Percentiles rank a stretch among this genome's conserved stretches.
Conservation (phyloP, 2,113 vertebrate genomes). For the Brevimyrus niger region DNA sequence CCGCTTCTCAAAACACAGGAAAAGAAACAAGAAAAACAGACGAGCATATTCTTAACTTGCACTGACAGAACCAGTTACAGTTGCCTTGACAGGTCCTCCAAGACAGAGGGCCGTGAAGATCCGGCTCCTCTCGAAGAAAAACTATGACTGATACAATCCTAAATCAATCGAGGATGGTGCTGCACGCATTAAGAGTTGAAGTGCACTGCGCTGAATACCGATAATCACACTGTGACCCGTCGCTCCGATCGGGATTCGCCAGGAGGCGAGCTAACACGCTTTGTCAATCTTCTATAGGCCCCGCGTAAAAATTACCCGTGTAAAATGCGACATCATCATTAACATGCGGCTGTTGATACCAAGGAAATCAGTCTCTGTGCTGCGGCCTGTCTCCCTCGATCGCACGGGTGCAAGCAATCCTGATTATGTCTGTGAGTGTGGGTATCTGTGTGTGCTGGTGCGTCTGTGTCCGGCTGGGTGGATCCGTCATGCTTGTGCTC, state of each 20-base stretch:
- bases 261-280: neutral
- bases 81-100: slow-evolving; percentile 26
- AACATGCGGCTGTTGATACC: neutral
- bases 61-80: slow-evolving; percentile 36
- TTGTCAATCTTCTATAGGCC: neutral
- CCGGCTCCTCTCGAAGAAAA: slow-evolving; percentile 4
- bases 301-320: neutral
- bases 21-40: slow-evolving; percentile 19
- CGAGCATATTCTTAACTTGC: slow-evolving; percentile 55
- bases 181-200: neutral
- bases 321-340: neutral
- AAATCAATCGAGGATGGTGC: slow-evolving; percentile 2
- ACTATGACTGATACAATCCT: slow-evolving; percentile 24
- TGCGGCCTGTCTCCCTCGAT: neutral
- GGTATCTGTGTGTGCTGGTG: neutral
- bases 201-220: neutral
- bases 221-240: neutral
- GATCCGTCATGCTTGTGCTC: neutral
- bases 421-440: slow-evolving; percentile 15
- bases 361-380: neutral
- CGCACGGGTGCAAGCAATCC: neutral
- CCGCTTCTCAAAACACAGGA: slow-evolving; percentile 47
- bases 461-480: neutral
- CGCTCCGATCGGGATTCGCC: neutral
- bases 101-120: neutral